Evolutionary conservation across 1,140 invertebrate species (phyloP).

Genomic region (Drusus annulatus): DNA sequence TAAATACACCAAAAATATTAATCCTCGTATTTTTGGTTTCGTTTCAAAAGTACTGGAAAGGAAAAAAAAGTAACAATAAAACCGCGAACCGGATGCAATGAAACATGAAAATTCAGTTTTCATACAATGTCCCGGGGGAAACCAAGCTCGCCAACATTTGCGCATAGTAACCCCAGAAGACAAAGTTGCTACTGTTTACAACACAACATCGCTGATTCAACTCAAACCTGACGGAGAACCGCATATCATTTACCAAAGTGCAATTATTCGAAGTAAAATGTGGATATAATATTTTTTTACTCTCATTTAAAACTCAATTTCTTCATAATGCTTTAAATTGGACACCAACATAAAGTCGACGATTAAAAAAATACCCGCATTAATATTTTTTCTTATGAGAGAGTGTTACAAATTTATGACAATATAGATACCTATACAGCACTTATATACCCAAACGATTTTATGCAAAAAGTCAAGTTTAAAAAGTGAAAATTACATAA

Average conservation of each 20-base stretch:
- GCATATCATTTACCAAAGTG: constrained; percentile 12
- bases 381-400: too few species aligned
- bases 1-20: too few species aligned
- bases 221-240: background rate
- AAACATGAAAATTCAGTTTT: constrained; percentile 49
- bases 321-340: too few species aligned
- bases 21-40: background rate
- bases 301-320: background rate
- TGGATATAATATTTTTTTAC: background rate
- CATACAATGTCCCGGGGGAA: constrained; percentile 18
- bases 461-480: too few species aligned
- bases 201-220: background rate
- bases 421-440: too few species aligned
- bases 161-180: constrained; percentile 46
- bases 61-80: background rate
- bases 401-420: too few species aligned
- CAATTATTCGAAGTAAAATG: background rate
- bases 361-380: too few species aligned
- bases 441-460: too few species aligned
- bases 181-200: constrained; percentile 44
- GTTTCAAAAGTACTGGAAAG: background rate
- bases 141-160: constrained; percentile 36
- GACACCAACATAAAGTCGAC: too few species aligned
- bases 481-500: too few species aligned
- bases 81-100: constrained; percentile 32